Base-by-base conservation (phyloP, 2,113 vertebrate genomes). In the Myocastor coypus region DNA sequence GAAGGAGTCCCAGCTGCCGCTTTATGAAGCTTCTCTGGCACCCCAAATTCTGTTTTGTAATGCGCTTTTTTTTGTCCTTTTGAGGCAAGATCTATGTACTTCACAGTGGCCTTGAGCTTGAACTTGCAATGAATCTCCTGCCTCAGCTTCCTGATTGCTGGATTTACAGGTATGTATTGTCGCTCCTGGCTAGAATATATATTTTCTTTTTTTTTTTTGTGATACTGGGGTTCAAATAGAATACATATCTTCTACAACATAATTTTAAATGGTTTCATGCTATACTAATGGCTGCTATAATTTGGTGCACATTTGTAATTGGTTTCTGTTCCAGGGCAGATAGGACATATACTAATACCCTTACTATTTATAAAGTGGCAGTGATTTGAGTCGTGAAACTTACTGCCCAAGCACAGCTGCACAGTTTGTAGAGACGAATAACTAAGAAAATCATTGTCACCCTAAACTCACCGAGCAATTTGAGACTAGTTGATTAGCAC, bases 321-420 rank as follows among this genome's bases (percentile, higher is more conserved):
- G 57, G n/a, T n/a, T 94, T 96, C 88, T 22, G 73, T 50, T 92
- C 66, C 50, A 87, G 94, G 82, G 34, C 57, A 80, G 91, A 50
- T 32, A 20, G 61, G 42, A n/a, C 63, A 55, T 75, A 80, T 73
- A 89, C 28, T 32, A 91, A 87, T 57, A 77, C 7, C 26, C 32
- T 93, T 91, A 61, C 91, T 93, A 78, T 86, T 94, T 89, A 93
- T 66, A 83, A 90, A 81, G 80, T 61, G 59, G 93, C 61, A 73
- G 71, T 68, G 40, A 89, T 89, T 95, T 81, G 59, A 80, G 37
- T 84, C 69, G 42, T 75, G 46, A 83, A 73, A 75, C 66, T 89
- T 85, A 50, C 46, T 68, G 55, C 52, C 66, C 50, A 84, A 84
- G 50, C 64, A 90, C 30, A 69, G 87, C 42, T 50, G 46, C 75